phyloP scores from a whole-genome alignment of 1,140 invertebrate genomes.

The Bombus turneri region DNA sequence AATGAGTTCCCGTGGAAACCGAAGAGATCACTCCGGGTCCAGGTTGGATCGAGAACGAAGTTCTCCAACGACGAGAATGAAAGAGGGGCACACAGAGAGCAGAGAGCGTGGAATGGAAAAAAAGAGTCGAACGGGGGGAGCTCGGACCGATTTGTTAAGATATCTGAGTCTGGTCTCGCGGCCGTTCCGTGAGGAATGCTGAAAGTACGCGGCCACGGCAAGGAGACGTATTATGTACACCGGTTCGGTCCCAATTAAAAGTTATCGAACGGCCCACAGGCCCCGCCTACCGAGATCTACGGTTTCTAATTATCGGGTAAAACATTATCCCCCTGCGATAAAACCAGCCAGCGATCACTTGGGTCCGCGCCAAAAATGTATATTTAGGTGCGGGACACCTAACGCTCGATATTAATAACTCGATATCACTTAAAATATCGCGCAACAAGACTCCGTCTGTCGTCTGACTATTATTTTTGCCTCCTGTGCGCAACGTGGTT shows the following conservation, averaged over 20 bases:
- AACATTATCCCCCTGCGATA: conserved; percentile 66
- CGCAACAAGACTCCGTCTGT: conserved; percentile 64
- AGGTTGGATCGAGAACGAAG: conserved; percentile 62
- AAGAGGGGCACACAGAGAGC: conserved; percentile 33
- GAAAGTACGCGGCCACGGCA: conserved; percentile 24
- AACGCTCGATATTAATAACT: conserved; percentile 63
- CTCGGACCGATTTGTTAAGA: conserved; percentile 55
- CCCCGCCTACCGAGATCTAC: conserved; percentile 33
- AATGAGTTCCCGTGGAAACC: conserved; percentile 60
- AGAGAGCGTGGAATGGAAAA: conserved; percentile 37
- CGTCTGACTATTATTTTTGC: conserved; percentile 62
- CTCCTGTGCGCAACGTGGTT: conserved; percentile 1
- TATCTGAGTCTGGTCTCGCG: conserved; percentile 41
- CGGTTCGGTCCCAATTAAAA: conserved; percentile 55
- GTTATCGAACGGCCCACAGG: conserved; percentile 22
- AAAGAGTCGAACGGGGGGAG: conserved; percentile 31
- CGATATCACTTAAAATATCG: conserved; percentile 69
- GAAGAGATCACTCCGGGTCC: conserved; percentile 36
- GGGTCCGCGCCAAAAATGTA: conserved; percentile 62
- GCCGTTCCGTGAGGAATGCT: conserved; percentile 48
- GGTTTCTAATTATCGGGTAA: conserved; percentile 68
- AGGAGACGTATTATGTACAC: conserved; percentile 42
- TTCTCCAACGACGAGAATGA: conserved; percentile 36
- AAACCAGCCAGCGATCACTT: conserved; percentile 60
- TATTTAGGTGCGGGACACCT: conserved; percentile 65